Evolutionary conservation across 92 coral and sea anemone genomes (phyloP).

Genomic region (Pocillopora meandrina): DNA sequence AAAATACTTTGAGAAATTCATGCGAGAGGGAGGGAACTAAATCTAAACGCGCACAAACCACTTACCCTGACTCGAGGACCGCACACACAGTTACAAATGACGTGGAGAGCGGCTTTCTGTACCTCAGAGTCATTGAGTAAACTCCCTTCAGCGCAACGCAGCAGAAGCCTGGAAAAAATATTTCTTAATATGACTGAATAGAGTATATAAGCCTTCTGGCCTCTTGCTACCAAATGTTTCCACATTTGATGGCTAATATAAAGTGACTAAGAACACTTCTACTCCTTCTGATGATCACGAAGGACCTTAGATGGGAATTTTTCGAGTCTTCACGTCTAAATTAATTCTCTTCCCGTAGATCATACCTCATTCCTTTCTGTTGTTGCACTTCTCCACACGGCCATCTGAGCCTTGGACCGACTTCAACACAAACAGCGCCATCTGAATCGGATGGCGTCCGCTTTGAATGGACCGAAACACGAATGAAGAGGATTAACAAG

Average conservation of each 20-base stretch:
- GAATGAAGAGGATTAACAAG: not conserved
- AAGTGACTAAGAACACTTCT: too few relatives aligned
- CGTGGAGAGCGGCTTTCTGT: slow-evolving; percentile 91
- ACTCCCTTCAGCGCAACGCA: slow-evolving; percentile 91
- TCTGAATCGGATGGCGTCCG: slow-evolving; percentile 34
- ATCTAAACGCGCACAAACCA: too few relatives aligned
- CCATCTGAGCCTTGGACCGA: slow-evolving; percentile 80
- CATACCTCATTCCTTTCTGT: slow-evolving; percentile 83
- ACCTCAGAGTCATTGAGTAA: slow-evolving; percentile 89
- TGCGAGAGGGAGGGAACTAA: not conserved
- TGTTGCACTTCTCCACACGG: slow-evolving; percentile 75
- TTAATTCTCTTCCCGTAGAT: too few relatives aligned
- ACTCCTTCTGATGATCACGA: too few relatives aligned
- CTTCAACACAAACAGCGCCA: slow-evolving; percentile 80
- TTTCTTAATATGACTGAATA: too few relatives aligned
- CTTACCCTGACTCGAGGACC: slow-evolving; percentile 82
- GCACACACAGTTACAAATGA: slow-evolving; percentile 94
- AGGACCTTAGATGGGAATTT: too few relatives aligned
- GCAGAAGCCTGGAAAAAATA: slow-evolving; percentile 43
- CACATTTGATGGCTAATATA: too few relatives aligned
- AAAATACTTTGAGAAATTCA: too few relatives aligned
- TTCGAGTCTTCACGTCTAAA: too few relatives aligned
- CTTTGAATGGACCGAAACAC: not conserved
- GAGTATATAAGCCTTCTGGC: too few relatives aligned
- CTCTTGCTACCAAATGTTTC: too few relatives aligned